Evolutionary conservation across 2,888 invertebrate species (phyloP), one percentile per base, ranked within the genome.

Genomic region (Cantharis flavilabris): DNA sequence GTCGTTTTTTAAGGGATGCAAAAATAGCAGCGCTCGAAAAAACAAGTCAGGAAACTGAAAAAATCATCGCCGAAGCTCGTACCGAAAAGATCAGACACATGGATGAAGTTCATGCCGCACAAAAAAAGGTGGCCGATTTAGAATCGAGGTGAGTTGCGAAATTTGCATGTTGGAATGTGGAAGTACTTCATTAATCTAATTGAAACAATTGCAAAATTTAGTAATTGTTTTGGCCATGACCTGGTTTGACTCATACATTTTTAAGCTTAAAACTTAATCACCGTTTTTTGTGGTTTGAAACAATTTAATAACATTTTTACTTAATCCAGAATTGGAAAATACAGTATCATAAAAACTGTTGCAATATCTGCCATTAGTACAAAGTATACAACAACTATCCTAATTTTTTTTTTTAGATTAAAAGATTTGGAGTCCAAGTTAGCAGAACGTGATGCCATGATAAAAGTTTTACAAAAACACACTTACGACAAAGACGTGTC

Each of bases 361-460:
- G 20, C 20, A 3, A 20, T 20, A 20, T 20, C 20, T 20, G 20
- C 3, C 20, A 20, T 1, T 20, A 20, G 20, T 0, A 20, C 20
- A 20, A 20, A 23, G 23, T 23, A 26, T 1, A 9, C 26, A 9
- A 26, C 26, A 9, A 26, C 26, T 26, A 26, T 26, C 7, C 4
- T 9, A 26, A 4, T 26, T 26, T 26, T 9, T 70, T 64, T 69
- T 69, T 80, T 14, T 81, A 94, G 94, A 85, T 91, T 96, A 82
- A 96, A 96, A 87, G 95, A 96, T 87, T 89, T 96, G 80, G 96
- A 97, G 88, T 95, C 96, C 3, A 95, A 96, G 86, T 91, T 97
- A 75, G 95, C 96, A 0, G 97, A 97, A 87, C 93, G 94, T 76
- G 97, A 97, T 86, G 96, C 96, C 0, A 96, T 97, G 95, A 96